These are phyloP conservation scores for Dunckerocampus dactyliophorus DNA, from an alignment of 2,113 vertebrate genomes.

Conservation along the genomic window DNA sequence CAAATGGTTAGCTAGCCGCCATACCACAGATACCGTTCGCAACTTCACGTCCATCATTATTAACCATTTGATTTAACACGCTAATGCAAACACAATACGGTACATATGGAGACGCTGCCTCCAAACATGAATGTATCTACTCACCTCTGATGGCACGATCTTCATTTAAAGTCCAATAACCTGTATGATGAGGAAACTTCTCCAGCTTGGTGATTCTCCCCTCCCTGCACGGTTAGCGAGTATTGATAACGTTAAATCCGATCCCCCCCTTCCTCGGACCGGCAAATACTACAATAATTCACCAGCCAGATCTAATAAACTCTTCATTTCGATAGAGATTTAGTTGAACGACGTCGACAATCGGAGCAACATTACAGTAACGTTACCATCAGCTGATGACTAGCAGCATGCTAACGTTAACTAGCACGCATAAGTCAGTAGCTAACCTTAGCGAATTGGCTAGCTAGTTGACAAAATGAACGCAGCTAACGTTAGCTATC, in stretches of 20 bases:
- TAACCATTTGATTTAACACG: slow-evolving; percentile 38
- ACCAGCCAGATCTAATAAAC: slow-evolving; percentile 32
- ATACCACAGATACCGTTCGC: slow-evolving; percentile 47
- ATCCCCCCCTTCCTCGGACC: slow-evolving; percentile 51
- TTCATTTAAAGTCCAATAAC: slow-evolving; percentile 81
- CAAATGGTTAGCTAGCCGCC: slow-evolving; percentile 59
- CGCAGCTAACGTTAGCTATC: slow-evolving; percentile 62
- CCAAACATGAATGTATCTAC: slow-evolving; percentile 16
- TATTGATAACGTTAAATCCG: slow-evolving; percentile 58
- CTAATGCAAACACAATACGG: slow-evolving; percentile 4
- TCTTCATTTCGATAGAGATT: slow-evolving; percentile 28
- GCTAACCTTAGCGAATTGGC: slow-evolving; percentile 64
- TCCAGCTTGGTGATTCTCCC: slow-evolving; percentile 75
- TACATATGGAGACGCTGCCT: background rate
- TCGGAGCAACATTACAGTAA: slow-evolving; percentile 41
- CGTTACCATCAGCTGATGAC: slow-evolving; percentile 60
- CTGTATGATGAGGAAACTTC: slow-evolving; percentile 76
- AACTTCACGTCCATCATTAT: slow-evolving; percentile 60
- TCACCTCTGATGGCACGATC: slow-evolving; percentile 79
- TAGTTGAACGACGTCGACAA: slow-evolving; percentile 29
- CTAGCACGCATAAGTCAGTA: slow-evolving; percentile 62
- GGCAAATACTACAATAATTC: slow-evolving; percentile 52
- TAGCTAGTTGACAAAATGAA: slow-evolving; percentile 67
- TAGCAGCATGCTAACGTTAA: slow-evolving; percentile 65
- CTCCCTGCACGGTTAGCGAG: slow-evolving; percentile 68